phyloP scores from a whole-genome alignment of 2,113 vertebrate species.

The mouse (Mus musculus) region DNA sequence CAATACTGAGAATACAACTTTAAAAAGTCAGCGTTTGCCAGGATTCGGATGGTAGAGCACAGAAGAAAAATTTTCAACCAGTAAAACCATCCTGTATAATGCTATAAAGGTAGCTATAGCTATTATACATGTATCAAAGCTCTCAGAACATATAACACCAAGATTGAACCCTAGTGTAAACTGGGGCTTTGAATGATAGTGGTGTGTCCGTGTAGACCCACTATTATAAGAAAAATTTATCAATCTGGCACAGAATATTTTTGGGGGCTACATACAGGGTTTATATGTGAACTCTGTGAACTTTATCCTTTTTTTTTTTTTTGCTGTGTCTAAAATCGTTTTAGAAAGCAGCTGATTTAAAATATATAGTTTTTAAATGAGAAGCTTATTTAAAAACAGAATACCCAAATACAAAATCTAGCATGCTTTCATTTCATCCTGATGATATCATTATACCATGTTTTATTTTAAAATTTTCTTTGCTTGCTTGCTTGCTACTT shows the following conservation, averaged over 20 bases:
- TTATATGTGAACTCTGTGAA: not conserved
- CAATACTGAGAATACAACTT: not conserved
- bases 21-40: not conserved
- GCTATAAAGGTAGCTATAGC: not conserved
- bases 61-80: not conserved
- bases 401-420: not conserved
- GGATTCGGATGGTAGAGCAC: not conserved
- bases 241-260: not conserved
- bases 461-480: not conserved
- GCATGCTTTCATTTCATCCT: not conserved
- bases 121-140: not conserved
- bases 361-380: not conserved
- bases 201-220: not conserved
- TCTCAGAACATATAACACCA: not conserved
- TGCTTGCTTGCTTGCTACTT: not conserved
- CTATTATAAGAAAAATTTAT: not conserved
- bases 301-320: not conserved
- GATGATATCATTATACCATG: not conserved
- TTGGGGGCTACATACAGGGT: not conserved
- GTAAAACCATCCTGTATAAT: not conserved
- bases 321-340: constrained; percentile 14
- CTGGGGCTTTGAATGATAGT: not conserved
- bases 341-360: not conserved
- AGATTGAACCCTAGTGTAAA: not conserved
- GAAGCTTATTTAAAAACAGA: not conserved